phyloP scores from a whole-genome alignment of 2,113 vertebrate species.

The Chiloscyllium plagiosum region DNA sequence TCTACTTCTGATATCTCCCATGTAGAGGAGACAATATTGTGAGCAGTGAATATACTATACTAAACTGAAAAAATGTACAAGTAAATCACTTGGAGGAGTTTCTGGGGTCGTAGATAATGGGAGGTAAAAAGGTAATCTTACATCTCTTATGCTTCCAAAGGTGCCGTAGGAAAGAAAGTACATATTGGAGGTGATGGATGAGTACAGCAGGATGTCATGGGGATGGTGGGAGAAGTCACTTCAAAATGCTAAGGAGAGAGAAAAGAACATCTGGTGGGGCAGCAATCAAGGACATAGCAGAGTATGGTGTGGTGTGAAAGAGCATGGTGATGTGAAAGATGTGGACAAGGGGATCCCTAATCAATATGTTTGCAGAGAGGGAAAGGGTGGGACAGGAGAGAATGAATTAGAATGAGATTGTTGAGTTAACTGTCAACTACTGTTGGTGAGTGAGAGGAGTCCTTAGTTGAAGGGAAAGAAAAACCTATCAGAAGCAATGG shows the following conservation, averaged over 20 bases:
- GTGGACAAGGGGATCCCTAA: not conserved
- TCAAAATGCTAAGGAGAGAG: too few species aligned
- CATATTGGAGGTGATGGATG: not conserved
- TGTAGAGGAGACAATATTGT: not conserved
- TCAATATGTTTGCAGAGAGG: not conserved
- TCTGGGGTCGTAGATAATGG: not conserved
- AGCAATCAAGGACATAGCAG: too few species aligned
- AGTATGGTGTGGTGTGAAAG: too few species aligned
- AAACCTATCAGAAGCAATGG: not conserved
- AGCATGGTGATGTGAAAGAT: too few species aligned
- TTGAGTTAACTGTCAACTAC: not conserved
- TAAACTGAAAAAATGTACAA: not conserved
- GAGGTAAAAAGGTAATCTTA: not conserved
- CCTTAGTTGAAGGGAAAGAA: not conserved
- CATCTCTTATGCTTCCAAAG: not conserved
- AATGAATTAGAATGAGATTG: not conserved
- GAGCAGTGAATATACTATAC: not conserved
- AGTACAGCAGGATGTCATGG: not conserved
- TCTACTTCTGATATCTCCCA: not conserved
- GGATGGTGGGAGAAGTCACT: not conserved
- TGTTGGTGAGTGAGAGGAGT: too few species aligned
- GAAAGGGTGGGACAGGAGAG: not conserved
- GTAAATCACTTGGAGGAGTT: not conserved
- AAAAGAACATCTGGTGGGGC: not conserved
- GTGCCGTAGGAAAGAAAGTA: not conserved